Base-by-base conservation (phyloP, 2,113 vertebrate species). In the Toxostoma redivivum region DNA sequence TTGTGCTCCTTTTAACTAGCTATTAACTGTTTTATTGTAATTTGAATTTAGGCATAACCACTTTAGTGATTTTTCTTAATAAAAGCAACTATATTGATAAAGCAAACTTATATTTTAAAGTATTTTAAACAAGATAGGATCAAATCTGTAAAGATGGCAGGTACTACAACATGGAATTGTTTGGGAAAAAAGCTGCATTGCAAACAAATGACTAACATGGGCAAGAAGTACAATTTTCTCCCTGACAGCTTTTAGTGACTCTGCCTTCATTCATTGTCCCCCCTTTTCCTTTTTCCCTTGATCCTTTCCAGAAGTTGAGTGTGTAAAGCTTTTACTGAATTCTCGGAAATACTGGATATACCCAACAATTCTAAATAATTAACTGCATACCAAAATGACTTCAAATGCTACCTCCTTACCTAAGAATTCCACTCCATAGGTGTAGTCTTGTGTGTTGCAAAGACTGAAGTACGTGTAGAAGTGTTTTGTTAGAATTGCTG, bases 391-490 rank as follows among this genome's bases (percentile, higher is more conserved):
- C 30, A 67, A 81, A 91, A 28, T 38, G 64, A 31, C 47, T 88
- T 33, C 47, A 58, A 92, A 11, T n/a, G 25, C 31, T 54, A 42
- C 22, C 19, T 67, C 45, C 40, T 74, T 60, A 84, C 33, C 69
- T 56, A 56, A 84, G 31, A 74, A 51, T 62, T 74, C 67, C 50
- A 3, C 12, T 90, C 53, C 47, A 12, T 16, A 16, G 19, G 2
- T 37, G 11, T 35, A 74, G 15, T 25, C 31, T 56, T 51, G 22
- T 21, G 3, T 60, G 31, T 33, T 74, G 23, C 13, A 54, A 44
- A 19, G 51, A 44, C 47, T 78, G 65, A 71, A 62, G 27, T 23
- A 51, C 2, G 3, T 0, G 0, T 7, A 35, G 13, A 19, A 51
- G 31, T 51, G 21, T 73, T 81, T 58, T 45, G 5, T 42, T 70